Percentiles rank a stretch among this genome's conserved stretches.
Evolutionary conservation across 2,797 vertebrate genomes (phyloP).

Genomic region (Psittacula derbiana): DNA sequence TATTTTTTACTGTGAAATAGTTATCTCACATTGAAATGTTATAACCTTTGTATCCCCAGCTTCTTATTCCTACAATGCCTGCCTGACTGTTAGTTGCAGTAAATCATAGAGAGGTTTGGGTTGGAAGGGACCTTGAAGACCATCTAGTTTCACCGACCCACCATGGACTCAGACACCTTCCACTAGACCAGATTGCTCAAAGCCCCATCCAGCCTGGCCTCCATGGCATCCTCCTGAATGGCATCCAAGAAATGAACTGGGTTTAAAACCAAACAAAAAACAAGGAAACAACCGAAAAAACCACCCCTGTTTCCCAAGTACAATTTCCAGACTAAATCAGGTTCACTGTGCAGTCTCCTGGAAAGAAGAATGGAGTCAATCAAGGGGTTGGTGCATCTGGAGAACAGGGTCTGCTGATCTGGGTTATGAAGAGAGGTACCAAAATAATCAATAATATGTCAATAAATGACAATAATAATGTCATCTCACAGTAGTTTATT

Average conservation of each 20-base stretch:
- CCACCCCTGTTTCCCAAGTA: background rate
- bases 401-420: background rate
- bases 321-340: background rate
- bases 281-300: background rate
- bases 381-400: background rate
- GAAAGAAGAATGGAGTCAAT: background rate
- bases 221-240: background rate
- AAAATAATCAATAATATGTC: background rate
- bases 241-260: background rate
- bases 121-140: background rate
- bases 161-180: background rate
- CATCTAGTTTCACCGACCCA: background rate
- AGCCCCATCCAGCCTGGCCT: background rate
- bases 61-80: background rate
- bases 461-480: no score
- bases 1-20: background rate
- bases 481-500: background rate
- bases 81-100: background rate
- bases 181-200: background rate
- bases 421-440: background rate
- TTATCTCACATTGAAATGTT: background rate
- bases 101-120: background rate
- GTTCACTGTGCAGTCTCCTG: rapidly evolving
- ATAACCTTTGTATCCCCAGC: background rate
- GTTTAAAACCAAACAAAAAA: background rate